Base-by-base conservation (phyloP, 2,888 invertebrate species). In the Stratiomys singularior region DNA sequence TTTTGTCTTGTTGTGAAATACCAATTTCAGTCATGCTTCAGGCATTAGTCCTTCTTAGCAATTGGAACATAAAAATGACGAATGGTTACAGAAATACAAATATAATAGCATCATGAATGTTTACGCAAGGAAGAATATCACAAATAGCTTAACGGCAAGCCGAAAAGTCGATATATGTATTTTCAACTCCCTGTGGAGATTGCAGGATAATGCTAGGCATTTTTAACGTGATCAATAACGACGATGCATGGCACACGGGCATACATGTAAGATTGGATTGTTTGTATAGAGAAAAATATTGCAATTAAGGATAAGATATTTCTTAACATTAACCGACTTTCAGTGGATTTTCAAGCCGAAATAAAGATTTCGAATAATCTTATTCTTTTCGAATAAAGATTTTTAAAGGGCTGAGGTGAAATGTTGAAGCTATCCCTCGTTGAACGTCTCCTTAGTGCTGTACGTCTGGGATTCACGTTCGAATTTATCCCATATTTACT, bases 1-100 rank as follows among this genome's bases (percentile, higher is more conserved):
- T 69, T 2, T 23, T 21, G 69, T 44, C 47, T 69, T 69, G 69
- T 47, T 47, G 46, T n/a, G 46, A 21, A 69, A 18, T 47, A 47
- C 69, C 69, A 69, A 69, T 69, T 69, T 25, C 25, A 25, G 60
- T 60, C 60, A 60, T 23, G 58, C 74, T 58, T 13, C 1, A 37
- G 60, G 74, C 74, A 23, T 21, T 69, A 60, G 60, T 74, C 74
- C 74, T 74, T 74, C 60, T 58, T 44, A 27, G 23, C 27, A 47
- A 60, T 58, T 58, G 74, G 60, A 74, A 58, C 21, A 58, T 74
- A 74, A 74, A 74, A 74, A 74, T 74, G 74, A 74, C 60, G 74
- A 74, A 74, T 74, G 60, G 21, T 37, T 47, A 47, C 18, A 71
- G 23, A 46, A n/a, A 23, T 52, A 52, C 71, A 71, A 71, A 27